Evolutionary conservation across 2,797 vertebrate species (phyloP).

Genomic region (Perodicticus potto): DNA sequence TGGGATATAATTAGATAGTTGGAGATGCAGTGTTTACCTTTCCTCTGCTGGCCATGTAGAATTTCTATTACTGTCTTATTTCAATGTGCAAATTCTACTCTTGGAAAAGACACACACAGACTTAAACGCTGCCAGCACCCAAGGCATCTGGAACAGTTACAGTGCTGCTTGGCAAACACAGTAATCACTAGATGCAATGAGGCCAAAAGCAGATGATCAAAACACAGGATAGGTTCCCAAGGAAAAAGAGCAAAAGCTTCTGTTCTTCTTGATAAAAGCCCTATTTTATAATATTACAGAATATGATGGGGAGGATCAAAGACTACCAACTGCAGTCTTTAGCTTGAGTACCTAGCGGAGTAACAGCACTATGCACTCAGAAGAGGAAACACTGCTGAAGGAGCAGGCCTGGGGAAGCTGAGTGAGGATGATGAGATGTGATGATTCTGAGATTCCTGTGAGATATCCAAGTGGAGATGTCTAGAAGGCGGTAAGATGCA

Average conservation of each 20-base stretch:
- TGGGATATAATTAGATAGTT: neutral
- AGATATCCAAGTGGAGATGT: slow-evolving; percentile 11
- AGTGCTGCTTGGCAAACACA: neutral
- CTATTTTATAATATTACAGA: neutral
- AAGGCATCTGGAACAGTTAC: neutral
- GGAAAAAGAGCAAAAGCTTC: slow-evolving; percentile 18
- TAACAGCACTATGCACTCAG: neutral
- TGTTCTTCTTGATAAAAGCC: neutral
- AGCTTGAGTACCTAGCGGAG: neutral
- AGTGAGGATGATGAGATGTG: neutral
- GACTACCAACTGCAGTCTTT: neutral
- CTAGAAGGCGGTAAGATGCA: slow-evolving; percentile 1
- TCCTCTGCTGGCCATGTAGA: neutral
- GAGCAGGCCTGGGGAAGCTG: neutral
- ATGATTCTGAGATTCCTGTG: slow-evolving; percentile 13
- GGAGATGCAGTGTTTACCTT: neutral
- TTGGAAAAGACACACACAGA: neutral
- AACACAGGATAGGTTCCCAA: neutral
- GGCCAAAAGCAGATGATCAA: slow-evolving; percentile 5
- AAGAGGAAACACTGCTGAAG: neutral
- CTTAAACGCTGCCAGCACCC: neutral
- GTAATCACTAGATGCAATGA: neutral
- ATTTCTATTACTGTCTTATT: slow-evolving; percentile 16
- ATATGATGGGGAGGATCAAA: neutral
- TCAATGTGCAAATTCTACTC: neutral